Base-by-base conservation (phyloP, 1,140 invertebrate genomes). In the Habropoda laboriosa region DNA sequence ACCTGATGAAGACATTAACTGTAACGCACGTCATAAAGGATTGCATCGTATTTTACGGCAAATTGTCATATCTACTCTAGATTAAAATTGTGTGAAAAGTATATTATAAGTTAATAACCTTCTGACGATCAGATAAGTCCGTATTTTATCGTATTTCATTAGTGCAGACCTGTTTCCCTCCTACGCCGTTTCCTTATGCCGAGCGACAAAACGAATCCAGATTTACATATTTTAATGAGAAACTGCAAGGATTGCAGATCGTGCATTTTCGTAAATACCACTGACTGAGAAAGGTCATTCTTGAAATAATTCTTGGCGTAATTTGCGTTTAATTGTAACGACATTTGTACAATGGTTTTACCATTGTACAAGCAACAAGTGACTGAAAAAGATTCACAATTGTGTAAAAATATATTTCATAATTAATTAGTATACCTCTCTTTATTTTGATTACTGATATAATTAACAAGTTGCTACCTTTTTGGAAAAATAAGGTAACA, bases 81-180 rank as follows among this genome's bases (percentile, higher is more conserved):
- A 68, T 76, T 53, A 24, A 47, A 77, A 58, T 75, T 55, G 68
- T 77, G 81, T 66, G 79, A 86, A 86, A 61, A 75, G 24, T 57
- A 79, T 63, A 75, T 72, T 81, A 87, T 76, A 85, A 85, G 86
- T 84, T 89, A 89, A 89, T 89, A 88, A 87, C 75, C 78, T 79
- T 79, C 80, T 42, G 76, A 64, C 77, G 72, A 84, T 82, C 68
- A 81, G 78, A 84, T 82, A 86, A 81, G 82, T 77, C 53, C 53
- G 51, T 47, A 61, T 83, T 81, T 81, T 71, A 71, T 64, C 61
- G 58, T 53, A 79, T 38, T 78, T 77, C 58, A 80, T 67, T 35
- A 35, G 53, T 42, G 49, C 66, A 80, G 53, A 64, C 81, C 79
- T 61, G 85, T 83, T 81, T 74, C 38, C 66, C 75, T 75, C 78